Conservation (phyloP, 35 echinoderm and acorn worm species). For the Acanthaster planci region DNA sequence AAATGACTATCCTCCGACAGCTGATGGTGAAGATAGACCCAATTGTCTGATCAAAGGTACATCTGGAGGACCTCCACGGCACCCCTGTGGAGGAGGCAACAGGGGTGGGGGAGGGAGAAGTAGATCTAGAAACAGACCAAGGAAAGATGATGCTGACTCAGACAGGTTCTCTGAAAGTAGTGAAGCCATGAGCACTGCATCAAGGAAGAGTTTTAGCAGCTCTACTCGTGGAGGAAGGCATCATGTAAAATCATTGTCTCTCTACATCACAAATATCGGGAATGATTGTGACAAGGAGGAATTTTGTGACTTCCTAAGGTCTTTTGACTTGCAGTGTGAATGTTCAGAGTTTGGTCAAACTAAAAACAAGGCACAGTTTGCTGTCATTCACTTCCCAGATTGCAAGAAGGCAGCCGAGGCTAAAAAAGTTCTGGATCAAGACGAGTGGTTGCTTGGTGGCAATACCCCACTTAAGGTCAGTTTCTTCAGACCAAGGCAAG, state of each 20-base stretch:
- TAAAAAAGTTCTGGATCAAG: not conserved
- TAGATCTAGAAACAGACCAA: not conserved
- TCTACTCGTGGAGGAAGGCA: not conserved
- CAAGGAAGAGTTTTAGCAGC: not conserved
- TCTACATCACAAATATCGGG: not conserved
- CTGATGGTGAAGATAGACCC: no score
- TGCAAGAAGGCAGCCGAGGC: not conserved
- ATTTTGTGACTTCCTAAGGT: not conserved
- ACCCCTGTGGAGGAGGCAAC: not conserved
- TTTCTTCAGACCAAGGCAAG: not conserved
- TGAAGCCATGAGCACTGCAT: not conserved
- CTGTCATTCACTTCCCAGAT: slow-evolving; percentile 6
- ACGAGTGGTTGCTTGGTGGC: not conserved
- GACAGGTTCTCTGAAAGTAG: not conserved
- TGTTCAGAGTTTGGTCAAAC: not conserved
- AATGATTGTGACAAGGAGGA: not conserved
- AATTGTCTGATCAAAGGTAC: not conserved
- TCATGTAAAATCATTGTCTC: not conserved
- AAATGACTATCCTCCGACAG: no score
- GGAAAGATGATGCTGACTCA: not conserved
- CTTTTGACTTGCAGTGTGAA: not conserved
- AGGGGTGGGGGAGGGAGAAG: not conserved
- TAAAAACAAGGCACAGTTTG: not conserved
- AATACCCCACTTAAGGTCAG: not conserved
- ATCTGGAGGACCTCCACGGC: not conserved